Conservation (phyloP, 2,797 vertebrate species). For the Phoebastria nigripes region DNA sequence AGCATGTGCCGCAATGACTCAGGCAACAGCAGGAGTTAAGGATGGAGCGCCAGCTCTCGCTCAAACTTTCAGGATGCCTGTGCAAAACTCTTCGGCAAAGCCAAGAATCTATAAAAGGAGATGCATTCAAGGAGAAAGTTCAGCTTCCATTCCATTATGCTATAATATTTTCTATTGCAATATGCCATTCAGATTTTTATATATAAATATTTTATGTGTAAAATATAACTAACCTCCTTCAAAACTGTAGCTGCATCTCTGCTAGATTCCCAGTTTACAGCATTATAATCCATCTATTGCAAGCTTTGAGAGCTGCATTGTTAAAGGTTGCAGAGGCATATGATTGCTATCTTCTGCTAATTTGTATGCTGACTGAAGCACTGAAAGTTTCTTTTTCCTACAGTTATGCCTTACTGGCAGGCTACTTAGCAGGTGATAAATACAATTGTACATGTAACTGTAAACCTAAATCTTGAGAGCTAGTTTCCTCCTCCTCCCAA, state of each 20-base stretch:
- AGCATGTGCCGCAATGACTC: conserved; percentile 48
- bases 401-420: not conserved
- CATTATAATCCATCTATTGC: not conserved
- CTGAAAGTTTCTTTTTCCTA: not conserved
- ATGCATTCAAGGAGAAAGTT: not conserved
- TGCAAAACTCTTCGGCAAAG: not conserved
- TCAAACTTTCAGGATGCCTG: not conserved
- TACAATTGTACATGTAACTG: not conserved
- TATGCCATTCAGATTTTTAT: not conserved
- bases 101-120: conserved; percentile 34
- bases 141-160: not conserved
- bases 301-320: not conserved
- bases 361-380: not conserved
- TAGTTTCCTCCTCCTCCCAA: not conserved
- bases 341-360: not conserved
- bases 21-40: conserved; percentile 2
- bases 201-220: not conserved
- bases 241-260: not conserved
- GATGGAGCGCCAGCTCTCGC: conserved; percentile 5
- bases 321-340: not conserved
- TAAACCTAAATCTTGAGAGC: not conserved
- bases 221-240: not conserved
- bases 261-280: not conserved
- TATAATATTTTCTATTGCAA: not conserved
- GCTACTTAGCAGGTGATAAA: not conserved